Conservation (phyloP, 1,140 invertebrate genomes). For the Habropoda laboriosa region DNA sequence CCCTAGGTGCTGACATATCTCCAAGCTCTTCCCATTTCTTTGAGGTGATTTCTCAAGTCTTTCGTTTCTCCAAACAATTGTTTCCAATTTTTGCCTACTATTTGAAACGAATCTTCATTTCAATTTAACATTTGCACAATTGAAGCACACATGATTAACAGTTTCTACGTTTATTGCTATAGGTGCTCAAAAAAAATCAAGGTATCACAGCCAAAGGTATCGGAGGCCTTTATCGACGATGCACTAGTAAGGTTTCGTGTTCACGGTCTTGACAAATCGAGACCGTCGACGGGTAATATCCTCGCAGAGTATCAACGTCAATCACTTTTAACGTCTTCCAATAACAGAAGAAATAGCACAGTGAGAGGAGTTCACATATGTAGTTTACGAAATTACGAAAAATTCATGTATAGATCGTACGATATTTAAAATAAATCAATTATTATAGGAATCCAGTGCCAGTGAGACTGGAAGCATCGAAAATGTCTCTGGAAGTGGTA, state of each 20-base stretch:
- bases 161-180: no score
- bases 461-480: slow-evolving; percentile 77
- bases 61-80: no score
- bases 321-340: slow-evolving; percentile 63
- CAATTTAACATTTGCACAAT: no score
- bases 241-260: slow-evolving; percentile 91
- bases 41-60: slow-evolving; percentile 83
- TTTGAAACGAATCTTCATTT: no score
- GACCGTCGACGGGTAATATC: slow-evolving; percentile 79
- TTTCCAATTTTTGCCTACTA: not conserved
- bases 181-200: slow-evolving; percentile 95
- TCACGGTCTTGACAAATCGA: slow-evolving; percentile 88
- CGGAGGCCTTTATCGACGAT: slow-evolving; percentile 94
- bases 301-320: slow-evolving; percentile 75
- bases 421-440: not conserved
- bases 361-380: no score
- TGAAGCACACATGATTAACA: no score
- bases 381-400: no score
- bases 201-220: slow-evolving; percentile 92
- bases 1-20: slow-evolving; percentile 89
- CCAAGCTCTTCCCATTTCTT: slow-evolving; percentile 93
- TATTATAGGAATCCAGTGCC: slow-evolving; percentile 74
- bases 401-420: not conserved
- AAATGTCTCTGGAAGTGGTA: slow-evolving; percentile 66
- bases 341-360: slow-evolving; percentile 74